Evolutionary conservation across 2,888 invertebrate genomes (phyloP), one percentile per base, ranked within the genome.

Genomic region (Agrochola lychnidis): DNA sequence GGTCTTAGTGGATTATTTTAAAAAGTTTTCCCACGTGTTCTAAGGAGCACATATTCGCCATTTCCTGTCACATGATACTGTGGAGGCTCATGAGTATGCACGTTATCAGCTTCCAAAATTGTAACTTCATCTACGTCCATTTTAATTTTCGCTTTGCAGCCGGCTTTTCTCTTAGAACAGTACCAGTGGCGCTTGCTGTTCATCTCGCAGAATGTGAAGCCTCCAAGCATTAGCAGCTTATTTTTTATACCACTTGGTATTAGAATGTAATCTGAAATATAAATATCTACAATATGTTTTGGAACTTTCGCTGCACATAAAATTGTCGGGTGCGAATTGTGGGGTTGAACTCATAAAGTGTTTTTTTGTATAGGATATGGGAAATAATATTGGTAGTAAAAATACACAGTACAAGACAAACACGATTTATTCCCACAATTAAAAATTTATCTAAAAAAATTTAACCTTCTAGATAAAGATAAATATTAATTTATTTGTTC

Each of bases 61-160:
- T 62, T 70, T 5, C 71, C 0, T 10, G 85, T 80, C 9, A 87
- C 70, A 66, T 83, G 78, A 40, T 90, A 88, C 4, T 68, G 76
- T 0, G 93, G 92, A 0, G 89, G 89, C 0, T 78, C 76, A 62
- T 92, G 92, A n/a, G 78, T 84, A 70, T 92, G 92, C 7, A 78
- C 62, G 22, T 82, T 84, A 14, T 75, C 2, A 1, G 78, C 87
- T 45, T 62, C 4, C 7, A 84, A 56, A 7, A 93, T 84, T 14
- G 81, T 86, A 0, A 70, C 67, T 25, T 85, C 87, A 4, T 78
- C 76, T 0, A 51, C 48, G 30, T 82, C 74, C 77, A 91, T 79
- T 36, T 84, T 87, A 4, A 91, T 85, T 22, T 63, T 82, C 10
- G 90, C 89, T 70, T 79, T 89, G 61, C 90, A 91, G 0, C 88